Conservation (phyloP, 2,797 vertebrate species). For the Sebastes minor region DNA sequence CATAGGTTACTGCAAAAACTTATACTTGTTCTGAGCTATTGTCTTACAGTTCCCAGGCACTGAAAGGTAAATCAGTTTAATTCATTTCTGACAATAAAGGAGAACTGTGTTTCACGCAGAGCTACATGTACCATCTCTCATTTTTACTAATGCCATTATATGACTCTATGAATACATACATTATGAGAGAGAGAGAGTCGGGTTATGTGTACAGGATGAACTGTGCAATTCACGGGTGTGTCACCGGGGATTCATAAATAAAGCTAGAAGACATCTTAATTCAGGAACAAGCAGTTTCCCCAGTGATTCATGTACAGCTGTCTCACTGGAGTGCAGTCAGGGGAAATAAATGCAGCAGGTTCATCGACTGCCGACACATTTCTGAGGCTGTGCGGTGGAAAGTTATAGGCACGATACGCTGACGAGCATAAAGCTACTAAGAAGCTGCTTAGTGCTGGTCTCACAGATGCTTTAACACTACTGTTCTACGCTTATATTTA, state of each 20-base stretch:
- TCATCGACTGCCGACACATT: not conserved
- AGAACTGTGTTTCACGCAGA: constrained; percentile 9
- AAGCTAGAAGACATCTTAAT: constrained; percentile 20
- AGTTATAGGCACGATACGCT: not conserved
- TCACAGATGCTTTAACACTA: not conserved
- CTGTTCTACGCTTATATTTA: not conserved
- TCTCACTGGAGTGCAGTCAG: constrained; percentile 13
- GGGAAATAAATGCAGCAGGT: constrained; percentile 38
- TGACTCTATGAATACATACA: constrained; percentile 40
- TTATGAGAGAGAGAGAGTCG: not conserved
- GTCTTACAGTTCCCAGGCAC: not conserved
- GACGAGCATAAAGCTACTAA: not conserved
- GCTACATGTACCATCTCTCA: constrained; percentile 11
- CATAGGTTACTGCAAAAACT: not conserved
- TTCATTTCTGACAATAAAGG: constrained; percentile 20
- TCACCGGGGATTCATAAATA: constrained; percentile 42
- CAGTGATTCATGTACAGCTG: constrained; percentile 39
- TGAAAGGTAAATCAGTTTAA: constrained; percentile 16
- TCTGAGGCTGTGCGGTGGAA: constrained; percentile 1
- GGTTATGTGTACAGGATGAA: not conserved
- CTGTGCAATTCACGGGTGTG: not conserved
- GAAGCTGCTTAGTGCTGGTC: not conserved
- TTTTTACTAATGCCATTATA: constrained; percentile 25
- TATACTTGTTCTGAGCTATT: constrained; percentile 1
- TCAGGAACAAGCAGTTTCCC: constrained; percentile 10